phyloP scores from a whole-genome alignment of 2,888 invertebrate species.

The Sylvicola cinctus region DNA sequence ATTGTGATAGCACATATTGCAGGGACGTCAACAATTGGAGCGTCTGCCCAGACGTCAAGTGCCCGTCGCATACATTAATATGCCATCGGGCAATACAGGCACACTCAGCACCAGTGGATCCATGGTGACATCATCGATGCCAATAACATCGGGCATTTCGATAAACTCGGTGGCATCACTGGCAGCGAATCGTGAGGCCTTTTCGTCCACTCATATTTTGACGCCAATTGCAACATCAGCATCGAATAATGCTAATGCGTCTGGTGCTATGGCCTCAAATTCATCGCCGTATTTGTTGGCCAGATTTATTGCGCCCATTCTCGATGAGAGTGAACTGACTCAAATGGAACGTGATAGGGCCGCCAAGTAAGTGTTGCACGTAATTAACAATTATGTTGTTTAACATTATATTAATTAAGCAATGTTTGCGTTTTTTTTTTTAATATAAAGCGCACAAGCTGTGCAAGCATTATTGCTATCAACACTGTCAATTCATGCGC shows the following conservation, averaged over 20 bases:
- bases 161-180: background rate
- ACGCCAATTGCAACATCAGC: slow-evolving; percentile 10
- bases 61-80: slow-evolving; percentile 17
- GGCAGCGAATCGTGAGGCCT: too few species aligned
- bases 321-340: slow-evolving; percentile 31
- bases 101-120: background rate
- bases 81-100: slow-evolving; percentile 2
- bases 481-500: slow-evolving; percentile 26
- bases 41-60: slow-evolving; percentile 65
- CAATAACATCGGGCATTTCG: background rate
- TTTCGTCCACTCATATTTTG: too few species aligned
- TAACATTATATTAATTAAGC: background rate
- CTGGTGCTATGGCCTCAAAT: slow-evolving; percentile 14
- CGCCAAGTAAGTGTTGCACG: slow-evolving; percentile 24
- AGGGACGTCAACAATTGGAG: slow-evolving; percentile 61
- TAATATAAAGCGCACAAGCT: slow-evolving; percentile 29
- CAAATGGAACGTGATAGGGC: slow-evolving; percentile 33
- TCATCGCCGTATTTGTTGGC: slow-evolving; percentile 22
- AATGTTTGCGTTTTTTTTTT: background rate
- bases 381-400: background rate
- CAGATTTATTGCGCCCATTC: slow-evolving; percentile 31
- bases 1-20: background rate
- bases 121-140: slow-evolving; percentile 1
- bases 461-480: slow-evolving; percentile 48
- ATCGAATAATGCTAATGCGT: slow-evolving; percentile 11